Percentiles rank a stretch among this genome's conserved stretches.
These are phyloP conservation scores for Atractosteus spatula DNA, from an alignment of 2,113 vertebrate genomes.

Conservation along the genomic window DNA sequence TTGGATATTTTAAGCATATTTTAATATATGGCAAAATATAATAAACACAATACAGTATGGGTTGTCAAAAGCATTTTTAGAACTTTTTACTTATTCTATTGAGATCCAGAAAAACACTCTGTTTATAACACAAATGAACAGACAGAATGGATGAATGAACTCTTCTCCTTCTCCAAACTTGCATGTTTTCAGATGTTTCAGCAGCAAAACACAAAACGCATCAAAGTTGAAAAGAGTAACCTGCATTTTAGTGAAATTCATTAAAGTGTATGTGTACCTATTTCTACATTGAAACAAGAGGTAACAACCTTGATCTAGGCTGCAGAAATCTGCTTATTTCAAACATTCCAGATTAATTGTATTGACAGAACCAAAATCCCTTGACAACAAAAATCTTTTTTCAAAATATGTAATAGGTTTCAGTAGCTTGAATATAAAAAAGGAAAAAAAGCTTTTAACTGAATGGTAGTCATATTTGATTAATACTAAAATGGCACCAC, in stretches of 20 bases:
- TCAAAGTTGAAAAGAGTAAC: constrained; percentile 16
- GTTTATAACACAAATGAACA: too few species aligned
- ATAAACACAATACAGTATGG: too few species aligned
- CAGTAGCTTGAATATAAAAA: constrained; percentile 19
- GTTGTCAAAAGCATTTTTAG: too few species aligned
- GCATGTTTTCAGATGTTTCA: too few species aligned
- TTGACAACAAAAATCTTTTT: constrained; percentile 20
- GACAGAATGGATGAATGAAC: too few species aligned
- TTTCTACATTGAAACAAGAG: constrained; percentile 20
- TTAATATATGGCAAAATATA: too few species aligned
- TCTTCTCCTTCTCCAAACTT: too few species aligned
- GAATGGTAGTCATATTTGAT: constrained; percentile 45
- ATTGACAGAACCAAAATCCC: constrained; percentile 39
- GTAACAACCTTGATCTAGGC: constrained; percentile 22
- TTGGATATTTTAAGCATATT: too few species aligned
- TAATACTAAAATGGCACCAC: constrained; percentile 39
- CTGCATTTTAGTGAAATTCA: constrained; percentile 25
- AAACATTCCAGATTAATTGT: constrained; percentile 35
- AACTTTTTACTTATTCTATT: too few species aligned
- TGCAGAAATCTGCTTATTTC: constrained; percentile 12
- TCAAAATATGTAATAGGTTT: constrained; percentile 39
- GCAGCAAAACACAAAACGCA: too few species aligned
- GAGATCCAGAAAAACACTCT: too few species aligned
- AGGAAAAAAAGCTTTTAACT: constrained; percentile 45
- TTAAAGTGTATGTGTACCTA: constrained; percentile 14